Percentiles rank a stretch among this genome's conserved stretches.
These are phyloP conservation scores for Calypte anna DNA, from an alignment of 2,113 vertebrate genomes.

Conservation along the genomic window DNA sequence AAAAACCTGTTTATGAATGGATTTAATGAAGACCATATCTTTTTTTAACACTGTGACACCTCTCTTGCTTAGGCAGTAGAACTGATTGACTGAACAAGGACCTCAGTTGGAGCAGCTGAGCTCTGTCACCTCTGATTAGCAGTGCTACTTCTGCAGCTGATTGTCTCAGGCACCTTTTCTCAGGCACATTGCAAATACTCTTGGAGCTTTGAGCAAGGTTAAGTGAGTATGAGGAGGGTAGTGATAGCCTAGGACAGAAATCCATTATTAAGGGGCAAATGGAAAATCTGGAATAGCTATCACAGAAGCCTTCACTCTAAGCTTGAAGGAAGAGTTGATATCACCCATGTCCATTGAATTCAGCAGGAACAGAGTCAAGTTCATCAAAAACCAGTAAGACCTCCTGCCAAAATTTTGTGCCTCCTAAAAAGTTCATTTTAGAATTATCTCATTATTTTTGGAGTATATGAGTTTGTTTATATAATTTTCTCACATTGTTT, in stretches of 20 bases:
- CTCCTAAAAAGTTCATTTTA: neutral
- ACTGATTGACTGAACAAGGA: neutral
- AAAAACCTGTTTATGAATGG: neutral
- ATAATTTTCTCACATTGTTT: neutral
- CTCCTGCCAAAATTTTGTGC: neutral
- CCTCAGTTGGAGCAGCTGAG: neutral
- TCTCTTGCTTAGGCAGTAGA: neutral
- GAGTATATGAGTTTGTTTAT: neutral
- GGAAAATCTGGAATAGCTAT: neutral
- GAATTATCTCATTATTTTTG: neutral
- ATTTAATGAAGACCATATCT: neutral
- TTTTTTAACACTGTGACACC: neutral
- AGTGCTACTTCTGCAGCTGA: neutral
- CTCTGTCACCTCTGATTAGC: neutral
- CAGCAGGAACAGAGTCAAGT: neutral
- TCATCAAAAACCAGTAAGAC: neutral
- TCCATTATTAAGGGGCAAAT: neutral
- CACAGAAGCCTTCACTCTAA: neutral
- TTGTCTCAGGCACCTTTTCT: neutral
- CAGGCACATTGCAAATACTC: rapidly evolving
- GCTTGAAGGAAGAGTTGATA: neutral
- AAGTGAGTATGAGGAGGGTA: neutral
- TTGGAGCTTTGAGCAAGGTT: neutral
- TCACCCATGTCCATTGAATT: neutral
- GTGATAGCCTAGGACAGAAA: neutral